phyloP scores from a whole-genome alignment of 2,797 vertebrate genomes.

The Sitta carolinensis region DNA sequence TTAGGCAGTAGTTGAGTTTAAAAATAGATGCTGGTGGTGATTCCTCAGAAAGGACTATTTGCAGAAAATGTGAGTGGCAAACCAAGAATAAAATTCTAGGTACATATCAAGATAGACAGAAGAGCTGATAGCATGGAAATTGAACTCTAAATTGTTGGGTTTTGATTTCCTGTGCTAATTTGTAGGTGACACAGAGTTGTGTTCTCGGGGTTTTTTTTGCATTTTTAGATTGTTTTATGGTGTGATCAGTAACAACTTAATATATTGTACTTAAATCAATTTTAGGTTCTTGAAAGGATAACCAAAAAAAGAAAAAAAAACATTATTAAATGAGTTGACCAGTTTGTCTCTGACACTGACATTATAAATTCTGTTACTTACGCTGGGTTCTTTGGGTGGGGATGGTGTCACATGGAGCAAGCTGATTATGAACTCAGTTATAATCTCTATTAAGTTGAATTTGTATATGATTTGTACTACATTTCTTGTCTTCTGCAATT shows the following conservation, averaged over 20 bases:
- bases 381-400: background rate
- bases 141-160: background rate
- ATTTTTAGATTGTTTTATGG: background rate
- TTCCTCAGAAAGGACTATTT: background rate
- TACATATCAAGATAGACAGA: background rate
- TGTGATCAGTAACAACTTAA: background rate
- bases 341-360: background rate
- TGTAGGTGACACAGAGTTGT: background rate
- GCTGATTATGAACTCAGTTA: background rate
- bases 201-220: background rate
- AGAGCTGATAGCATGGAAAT: background rate
- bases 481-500: background rate
- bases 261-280: background rate
- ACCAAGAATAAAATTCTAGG: background rate
- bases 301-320: background rate
- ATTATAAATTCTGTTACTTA: background rate
- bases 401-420: background rate
- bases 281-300: background rate
- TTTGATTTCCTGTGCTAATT: background rate
- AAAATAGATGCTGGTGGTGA: background rate
- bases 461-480: background rate
- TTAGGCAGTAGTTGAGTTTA: background rate
- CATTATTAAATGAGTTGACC: background rate
- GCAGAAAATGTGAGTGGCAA: background rate
- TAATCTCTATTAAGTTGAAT: background rate